Evolutionary conservation across 2,888 invertebrate species (phyloP), one percentile per base, ranked within the genome.

Genomic region (Germaria angustata): DNA sequence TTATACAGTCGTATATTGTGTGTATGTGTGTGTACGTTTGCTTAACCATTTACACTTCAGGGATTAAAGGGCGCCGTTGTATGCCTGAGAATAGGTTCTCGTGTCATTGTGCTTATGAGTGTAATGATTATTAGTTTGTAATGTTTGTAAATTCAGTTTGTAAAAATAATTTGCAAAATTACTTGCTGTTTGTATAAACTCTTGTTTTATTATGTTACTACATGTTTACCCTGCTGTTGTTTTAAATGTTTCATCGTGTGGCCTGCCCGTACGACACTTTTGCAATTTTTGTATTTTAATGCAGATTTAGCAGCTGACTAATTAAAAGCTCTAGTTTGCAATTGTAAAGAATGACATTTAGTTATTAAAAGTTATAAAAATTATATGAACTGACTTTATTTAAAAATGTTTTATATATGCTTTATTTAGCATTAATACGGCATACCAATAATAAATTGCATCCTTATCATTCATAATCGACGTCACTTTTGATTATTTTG

Each of bases 191-290:
- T 69, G 71, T 46, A 46, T 8, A 46, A 72, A 68, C 22, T 72
- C 61, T 81, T 57, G 46, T 75, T 55, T 24, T 51, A 36, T 17
- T 61, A 9, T 28, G n/a, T 9, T 17, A 28, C 22, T 28, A 36
- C 76, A 41, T 81, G 77, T 73, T 57, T 34, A 51, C 34, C 68
- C 78, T 63, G 78, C 78, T 78, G 73, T 78, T 78, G 73, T 68
- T 55, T 68, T 17, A 24, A 49, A 77, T 81, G 77, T 81, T 78
- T 53, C 41, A 39, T 36, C 34, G 24, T 72, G 69, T 41, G 53
- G 61, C 49, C 49, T 63, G 61, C 36, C 28, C 44, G 49, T 46
- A 24, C 24, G 7, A 22, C 20, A 13, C 11, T 24, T 24, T 5
- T 49, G 0, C 1, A 20, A 13, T n/a, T 2, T 2, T 46, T 20